Evolutionary conservation across 2,113 vertebrate genomes (phyloP).

Genomic region (Manacus vitellinus): DNA sequence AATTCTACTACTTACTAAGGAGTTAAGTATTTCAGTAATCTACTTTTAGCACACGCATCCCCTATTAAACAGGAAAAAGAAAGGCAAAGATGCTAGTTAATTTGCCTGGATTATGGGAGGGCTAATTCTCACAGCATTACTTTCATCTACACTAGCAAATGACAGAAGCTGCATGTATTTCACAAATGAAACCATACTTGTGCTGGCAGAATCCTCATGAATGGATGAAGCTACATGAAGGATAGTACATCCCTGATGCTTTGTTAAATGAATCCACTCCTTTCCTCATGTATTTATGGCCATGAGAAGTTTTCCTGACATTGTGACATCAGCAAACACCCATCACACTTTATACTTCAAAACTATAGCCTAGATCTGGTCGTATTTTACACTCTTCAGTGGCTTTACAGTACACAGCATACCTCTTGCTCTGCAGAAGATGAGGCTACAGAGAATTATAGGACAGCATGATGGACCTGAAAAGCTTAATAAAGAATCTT

Average conservation of each 20-base stretch:
- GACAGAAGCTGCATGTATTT: neutral
- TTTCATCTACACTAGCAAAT: neutral
- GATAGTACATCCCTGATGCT: neutral
- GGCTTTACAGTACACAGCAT: neutral
- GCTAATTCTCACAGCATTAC: neutral
- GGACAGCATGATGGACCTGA: neutral
- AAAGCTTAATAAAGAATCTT: neutral
- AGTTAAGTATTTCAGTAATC: neutral
- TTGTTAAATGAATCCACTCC: neutral
- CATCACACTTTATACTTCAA: neutral
- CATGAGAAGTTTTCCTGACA: neutral
- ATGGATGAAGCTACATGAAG: neutral
- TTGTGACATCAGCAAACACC: neutral
- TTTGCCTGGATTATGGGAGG: neutral
- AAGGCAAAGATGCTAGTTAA: neutral
- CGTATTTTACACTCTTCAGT: neutral
- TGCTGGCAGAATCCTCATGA: neutral
- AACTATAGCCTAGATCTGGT: neutral
- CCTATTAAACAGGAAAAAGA: neutral
- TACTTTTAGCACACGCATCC: neutral
- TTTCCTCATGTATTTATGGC: neutral
- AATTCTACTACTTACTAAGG: neutral
- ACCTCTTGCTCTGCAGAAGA: neutral
- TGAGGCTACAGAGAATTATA: neutral
- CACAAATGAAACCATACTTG: neutral